Conservation (phyloP, 2,113 vertebrate genomes). For the Neogobius melanostomus region DNA sequence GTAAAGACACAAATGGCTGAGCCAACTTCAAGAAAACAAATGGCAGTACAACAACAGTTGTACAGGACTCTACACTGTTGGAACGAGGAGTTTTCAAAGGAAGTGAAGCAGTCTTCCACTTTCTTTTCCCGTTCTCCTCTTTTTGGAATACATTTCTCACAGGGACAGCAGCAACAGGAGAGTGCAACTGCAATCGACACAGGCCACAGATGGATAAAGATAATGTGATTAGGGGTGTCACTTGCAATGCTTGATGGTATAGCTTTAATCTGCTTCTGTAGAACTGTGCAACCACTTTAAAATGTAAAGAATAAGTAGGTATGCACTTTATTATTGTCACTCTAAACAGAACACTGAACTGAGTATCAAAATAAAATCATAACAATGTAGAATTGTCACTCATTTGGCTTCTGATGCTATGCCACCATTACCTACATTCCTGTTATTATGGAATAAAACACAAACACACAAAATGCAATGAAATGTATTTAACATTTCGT, state of each 20-base stretch:
- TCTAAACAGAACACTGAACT: too few relatives aligned
- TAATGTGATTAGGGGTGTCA: constrained; percentile 5
- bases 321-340: too few relatives aligned
- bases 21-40: too few relatives aligned
- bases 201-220: not conserved
- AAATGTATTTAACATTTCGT: not conserved
- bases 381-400: too few relatives aligned
- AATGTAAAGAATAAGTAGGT: too few relatives aligned
- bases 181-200: not conserved
- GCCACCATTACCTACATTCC: too few relatives aligned
- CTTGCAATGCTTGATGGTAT: constrained; percentile 5
- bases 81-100: constrained; percentile 60
- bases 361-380: too few relatives aligned
- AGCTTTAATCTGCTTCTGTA: not conserved
- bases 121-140: constrained; percentile 20
- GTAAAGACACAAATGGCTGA: too few relatives aligned
- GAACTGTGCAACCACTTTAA: too few relatives aligned
- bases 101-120: constrained; percentile 47
- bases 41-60: too few relatives aligned
- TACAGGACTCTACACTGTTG: constrained; percentile 12
- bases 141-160: constrained; percentile 9
- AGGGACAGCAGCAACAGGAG: constrained; percentile 3
- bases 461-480: not conserved
- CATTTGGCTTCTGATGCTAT: too few relatives aligned
- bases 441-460: not conserved